Percentiles rank a stretch among this genome's conserved stretches.
These are phyloP conservation scores for Oostethus manadensis DNA, from an alignment of 2,113 vertebrate species.

Conservation along the genomic window DNA sequence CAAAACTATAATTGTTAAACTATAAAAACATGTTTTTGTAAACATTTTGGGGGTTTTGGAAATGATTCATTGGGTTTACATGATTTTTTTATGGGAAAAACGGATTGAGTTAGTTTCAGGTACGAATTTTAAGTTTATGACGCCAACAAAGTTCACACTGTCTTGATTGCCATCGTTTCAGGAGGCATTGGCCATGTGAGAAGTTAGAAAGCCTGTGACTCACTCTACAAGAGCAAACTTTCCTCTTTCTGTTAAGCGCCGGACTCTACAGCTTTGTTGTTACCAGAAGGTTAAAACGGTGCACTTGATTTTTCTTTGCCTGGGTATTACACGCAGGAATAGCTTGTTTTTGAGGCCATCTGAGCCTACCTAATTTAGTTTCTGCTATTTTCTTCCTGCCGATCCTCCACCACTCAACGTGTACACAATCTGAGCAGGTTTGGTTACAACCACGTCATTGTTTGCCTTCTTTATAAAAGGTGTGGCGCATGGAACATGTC, in stretches of 20 bases:
- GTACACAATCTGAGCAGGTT: background rate
- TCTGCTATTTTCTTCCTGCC: slow-evolving; percentile 14
- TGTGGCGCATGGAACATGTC: background rate
- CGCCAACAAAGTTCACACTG: no score
- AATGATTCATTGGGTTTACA: no score
- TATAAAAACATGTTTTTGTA: no score
- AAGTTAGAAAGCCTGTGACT: background rate
- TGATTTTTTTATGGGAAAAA: no score
- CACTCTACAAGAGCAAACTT: background rate
- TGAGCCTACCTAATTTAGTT: slow-evolving; percentile 12
- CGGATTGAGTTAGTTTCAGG: no score
- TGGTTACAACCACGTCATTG: slow-evolving; percentile 6
- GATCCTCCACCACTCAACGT: slow-evolving; percentile 4
- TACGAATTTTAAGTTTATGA: no score
- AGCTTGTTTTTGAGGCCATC: slow-evolving; percentile 2
- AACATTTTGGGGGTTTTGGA: no score
- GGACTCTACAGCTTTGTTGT: background rate
- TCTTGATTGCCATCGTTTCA: background rate
- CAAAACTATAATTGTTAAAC: no score
- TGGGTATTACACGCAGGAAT: slow-evolving; percentile 3
- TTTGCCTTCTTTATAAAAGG: slow-evolving; percentile 15
- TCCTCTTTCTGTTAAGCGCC: no score
- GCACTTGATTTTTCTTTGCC: slow-evolving; percentile 9
- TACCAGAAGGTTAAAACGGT: slow-evolving; percentile 10
- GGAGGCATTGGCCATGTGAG: background rate